Percentiles rank a stretch among this genome's conserved stretches.
Conservation (phyloP, 1,140 invertebrate species). For the Bombus pascuorum region DNA sequence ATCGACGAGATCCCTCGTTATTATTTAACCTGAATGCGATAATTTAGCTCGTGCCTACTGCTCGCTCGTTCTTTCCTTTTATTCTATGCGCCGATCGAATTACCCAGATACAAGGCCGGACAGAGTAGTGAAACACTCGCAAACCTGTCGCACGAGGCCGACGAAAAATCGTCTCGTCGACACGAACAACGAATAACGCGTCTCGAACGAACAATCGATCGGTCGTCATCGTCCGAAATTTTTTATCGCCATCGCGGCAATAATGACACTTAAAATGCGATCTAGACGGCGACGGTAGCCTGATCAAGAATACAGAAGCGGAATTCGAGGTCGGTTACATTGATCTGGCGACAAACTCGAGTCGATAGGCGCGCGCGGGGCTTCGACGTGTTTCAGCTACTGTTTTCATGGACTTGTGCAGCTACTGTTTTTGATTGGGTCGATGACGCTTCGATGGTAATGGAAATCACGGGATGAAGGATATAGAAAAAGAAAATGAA, state of each 20-base stretch:
- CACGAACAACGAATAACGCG: not conserved
- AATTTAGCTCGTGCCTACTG: constrained; percentile 54
- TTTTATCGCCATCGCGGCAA: constrained; percentile 1
- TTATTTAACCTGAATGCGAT: constrained; percentile 59
- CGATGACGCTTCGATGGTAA: not conserved
- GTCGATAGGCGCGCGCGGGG: not conserved
- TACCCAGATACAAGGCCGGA: constrained; percentile 35
- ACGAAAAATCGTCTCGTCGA: not conserved
- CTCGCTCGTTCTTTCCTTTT: not conserved
- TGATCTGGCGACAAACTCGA: constrained; percentile 20
- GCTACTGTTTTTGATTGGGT: not conserved
- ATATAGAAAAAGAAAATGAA: not conserved
- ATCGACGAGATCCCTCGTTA: constrained; percentile 23
- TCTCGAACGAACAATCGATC: not conserved
- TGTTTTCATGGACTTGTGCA: not conserved
- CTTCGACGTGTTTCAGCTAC: not conserved
- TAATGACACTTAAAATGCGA: constrained; percentile 52
- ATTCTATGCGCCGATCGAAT: constrained; percentile 22
- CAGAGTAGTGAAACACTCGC: constrained; percentile 22
- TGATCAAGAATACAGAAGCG: not conserved
- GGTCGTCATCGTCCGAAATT: not conserved
- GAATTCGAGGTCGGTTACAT: constrained; percentile 39
- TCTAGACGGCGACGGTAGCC: constrained; percentile 15
- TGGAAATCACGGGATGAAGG: not conserved
- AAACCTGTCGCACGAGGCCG: constrained; percentile 37